Evolutionary conservation across 1,140 invertebrate species (phyloP).

Genomic region (Lamellibrachia luymesi): DNA sequence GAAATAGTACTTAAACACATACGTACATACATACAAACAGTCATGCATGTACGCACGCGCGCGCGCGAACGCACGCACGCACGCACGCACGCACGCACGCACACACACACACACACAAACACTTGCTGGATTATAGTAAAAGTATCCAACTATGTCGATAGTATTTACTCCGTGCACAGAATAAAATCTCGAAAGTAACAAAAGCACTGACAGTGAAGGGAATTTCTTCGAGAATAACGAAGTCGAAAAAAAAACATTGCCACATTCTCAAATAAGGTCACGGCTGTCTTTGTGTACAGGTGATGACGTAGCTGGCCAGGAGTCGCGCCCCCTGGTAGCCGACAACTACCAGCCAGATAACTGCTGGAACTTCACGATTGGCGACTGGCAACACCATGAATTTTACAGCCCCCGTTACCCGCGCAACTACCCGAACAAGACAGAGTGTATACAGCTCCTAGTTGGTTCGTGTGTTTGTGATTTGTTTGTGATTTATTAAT

Average conservation of each 20-base stretch:
- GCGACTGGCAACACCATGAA: constrained; percentile 55
- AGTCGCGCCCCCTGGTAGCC: not conserved
- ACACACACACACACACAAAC: no score
- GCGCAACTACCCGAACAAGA: constrained; percentile 68
- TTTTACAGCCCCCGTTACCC: constrained; percentile 77
- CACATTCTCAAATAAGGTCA: no score
- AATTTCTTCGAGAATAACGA: no score
- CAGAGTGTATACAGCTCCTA: constrained; percentile 70
- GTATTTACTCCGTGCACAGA: no score
- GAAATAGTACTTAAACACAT: no score
- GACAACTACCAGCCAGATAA: constrained; percentile 22
- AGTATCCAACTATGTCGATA: no score
- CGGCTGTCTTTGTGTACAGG: not conserved
- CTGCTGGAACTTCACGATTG: constrained; percentile 45
- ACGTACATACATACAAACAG: not conserved
- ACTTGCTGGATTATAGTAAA: no score
- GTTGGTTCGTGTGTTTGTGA: constrained; percentile 62
- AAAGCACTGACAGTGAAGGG: no score
- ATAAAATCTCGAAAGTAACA: no score
- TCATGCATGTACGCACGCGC: not conserved
- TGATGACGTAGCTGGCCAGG: constrained; percentile 12
- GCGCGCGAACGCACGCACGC: not conserved
- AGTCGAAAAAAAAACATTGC: no score
- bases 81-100: no score
- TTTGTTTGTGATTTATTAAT: no score